Evolutionary conservation across 35 echinoderm and acorn worm species (phyloP), one percentile per base, ranked within the genome.

Genomic region (Strongylocentrotus purpuratus): DNA sequence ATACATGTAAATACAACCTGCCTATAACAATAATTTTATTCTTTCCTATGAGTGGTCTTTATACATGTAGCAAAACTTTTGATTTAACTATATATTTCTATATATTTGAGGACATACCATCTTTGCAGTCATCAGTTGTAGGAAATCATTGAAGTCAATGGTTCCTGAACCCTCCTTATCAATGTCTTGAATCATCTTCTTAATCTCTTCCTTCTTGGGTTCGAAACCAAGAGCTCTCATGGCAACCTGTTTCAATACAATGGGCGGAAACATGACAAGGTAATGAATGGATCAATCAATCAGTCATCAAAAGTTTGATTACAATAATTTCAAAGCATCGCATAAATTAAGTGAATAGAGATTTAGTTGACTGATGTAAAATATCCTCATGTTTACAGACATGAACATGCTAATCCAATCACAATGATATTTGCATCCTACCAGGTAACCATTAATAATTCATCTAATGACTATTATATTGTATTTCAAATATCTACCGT

Each of bases 181-280:
- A 35, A 99, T 97, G 90, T 99, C 97, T 87, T 97, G 97, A 47
- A 99, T 99, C 98, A 99, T 99, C 87, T 99, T 97, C 94, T 96
- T 99, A 33, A 99, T 99, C 94, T 99, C 98, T 90, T 98, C 98
- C 78, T 99, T 99, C 95, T 99, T 99, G 47, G 98, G 98, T 94
- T 99, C 98, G 93, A 99, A 99, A 32, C 98, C 98, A 48, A 99
- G 95, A 48, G 98, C 98, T 59, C 98, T 97, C 98, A 99, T 99
- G 45, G 98, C 98, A 94, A 99, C 98, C 98, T 99, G 86, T 41
- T 78, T 78, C 65, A 78, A 28, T 78, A 46, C 31, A 89, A 89
- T 89, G 33, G 87, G 45, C 8, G 86, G 22, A 31, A 87, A 31
- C 28, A 31, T 31, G 32, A 89, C 4, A 88, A 46, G 33, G 12